These are phyloP conservation scores for Phalacrocorax brasilianus DNA, from an alignment of 2,113 vertebrate genomes.

Conservation along the genomic window DNA sequence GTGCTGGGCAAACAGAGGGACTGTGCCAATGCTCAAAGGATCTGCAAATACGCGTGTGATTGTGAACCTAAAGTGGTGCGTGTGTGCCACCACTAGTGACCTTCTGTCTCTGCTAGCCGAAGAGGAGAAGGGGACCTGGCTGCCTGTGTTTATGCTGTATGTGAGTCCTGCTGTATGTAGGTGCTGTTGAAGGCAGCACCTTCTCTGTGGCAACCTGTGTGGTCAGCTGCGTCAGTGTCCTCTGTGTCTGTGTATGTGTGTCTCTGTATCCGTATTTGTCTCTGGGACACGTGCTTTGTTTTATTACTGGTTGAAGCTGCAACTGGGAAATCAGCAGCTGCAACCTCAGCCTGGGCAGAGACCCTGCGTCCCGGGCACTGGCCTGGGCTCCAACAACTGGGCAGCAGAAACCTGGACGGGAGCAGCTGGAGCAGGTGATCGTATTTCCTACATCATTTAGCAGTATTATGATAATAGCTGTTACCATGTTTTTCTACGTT, in stretches of 20 bases:
- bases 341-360: neutral
- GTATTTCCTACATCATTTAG: neutral
- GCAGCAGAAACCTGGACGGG: neutral
- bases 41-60: fast-evolving
- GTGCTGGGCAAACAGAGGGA: fast-evolving
- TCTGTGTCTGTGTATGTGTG: too few relatives aligned
- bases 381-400: neutral
- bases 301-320: neutral
- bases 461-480: neutral
- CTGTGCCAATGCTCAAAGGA: neutral
- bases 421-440: neutral
- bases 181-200: neutral
- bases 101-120: fast-evolving
- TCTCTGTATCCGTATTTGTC: neutral
- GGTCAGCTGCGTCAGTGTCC: neutral
- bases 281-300: neutral
- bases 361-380: fast-evolving
- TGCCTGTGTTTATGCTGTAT: neutral
- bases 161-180: neutral
- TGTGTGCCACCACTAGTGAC: neutral
- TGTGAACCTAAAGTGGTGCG: neutral
- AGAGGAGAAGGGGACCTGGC: neutral
- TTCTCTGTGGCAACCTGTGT: neutral
- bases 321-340: neutral
- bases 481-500: neutral